Evolutionary conservation across 2,113 vertebrate genomes (phyloP), one percentile per base, ranked within the genome.

Genomic region (Toxotes chatareus): DNA sequence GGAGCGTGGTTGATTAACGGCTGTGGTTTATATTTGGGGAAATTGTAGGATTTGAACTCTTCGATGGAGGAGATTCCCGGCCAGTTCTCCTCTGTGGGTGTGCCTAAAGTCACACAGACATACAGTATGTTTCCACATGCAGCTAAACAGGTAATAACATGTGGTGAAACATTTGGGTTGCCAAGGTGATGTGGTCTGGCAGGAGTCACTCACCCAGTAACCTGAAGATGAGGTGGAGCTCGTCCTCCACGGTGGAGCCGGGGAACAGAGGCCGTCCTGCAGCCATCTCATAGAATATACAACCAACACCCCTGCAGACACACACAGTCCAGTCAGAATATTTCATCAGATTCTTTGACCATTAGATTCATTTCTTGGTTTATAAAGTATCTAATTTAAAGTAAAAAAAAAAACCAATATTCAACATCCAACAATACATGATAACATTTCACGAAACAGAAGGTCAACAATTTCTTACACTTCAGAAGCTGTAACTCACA

Each of bases 241-340:
- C 98, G 80, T 99, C 98, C 95, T 99, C 98, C 76, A 99, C 98
- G 1, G 98, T 99, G 0, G 98, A 99, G 81, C 98, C 98, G 63
- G 98, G 98, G 91, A 99, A 99, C 23, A 99, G 95, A 46, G 98
- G 98, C 93, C 98, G 97, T 94, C 98, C 98, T 76, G 98, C 98
- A 84, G 98, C 98, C 98, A 99, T 99, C 95, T 99, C 98, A 86
- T 99, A 99, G 94, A 99, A 99, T 94, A 99, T 99, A 92, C 98
- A 99, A 55, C 98, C 98, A 3, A 99, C 97, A 0, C 98, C 98
- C 98, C 98, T 99, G 62, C 16, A 73, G 36, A 79, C 19, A 23
- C 47, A 73, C 44, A 72, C 19, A 49, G 51, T 56, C 10, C 19
- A 49, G 51, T 56, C 10, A 73, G 49, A 34, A 23, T 31, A 46